These are phyloP conservation scores for Cataglyphis hispanica DNA, from an alignment of 1,140 invertebrate genomes.

Conservation along the genomic window DNA sequence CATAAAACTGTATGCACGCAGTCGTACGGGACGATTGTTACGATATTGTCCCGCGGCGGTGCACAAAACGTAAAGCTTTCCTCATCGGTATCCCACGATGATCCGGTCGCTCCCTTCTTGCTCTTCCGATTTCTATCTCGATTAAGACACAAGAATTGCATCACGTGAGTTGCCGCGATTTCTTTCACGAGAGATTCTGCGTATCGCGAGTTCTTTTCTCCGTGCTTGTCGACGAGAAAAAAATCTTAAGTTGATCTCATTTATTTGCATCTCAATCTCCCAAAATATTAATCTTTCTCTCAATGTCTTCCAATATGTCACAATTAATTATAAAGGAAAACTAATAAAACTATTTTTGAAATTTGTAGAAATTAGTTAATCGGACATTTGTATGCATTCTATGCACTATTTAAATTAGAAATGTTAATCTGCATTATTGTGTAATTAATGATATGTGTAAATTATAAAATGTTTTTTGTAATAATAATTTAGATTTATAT, in stretches of 20 bases:
- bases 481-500: background rate
- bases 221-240: background rate
- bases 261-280: background rate
- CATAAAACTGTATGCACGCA: constrained; percentile 55
- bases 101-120: constrained; percentile 32
- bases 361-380: background rate
- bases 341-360: background rate
- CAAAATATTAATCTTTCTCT: no score
- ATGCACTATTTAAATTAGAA: constrained; percentile 12
- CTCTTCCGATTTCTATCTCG: constrained; percentile 31
- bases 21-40: constrained; percentile 47
- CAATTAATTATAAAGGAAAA: background rate
- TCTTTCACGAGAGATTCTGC: constrained; percentile 17
- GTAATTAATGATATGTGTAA: background rate
- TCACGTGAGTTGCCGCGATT: constrained; percentile 19
- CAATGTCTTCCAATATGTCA: background rate
- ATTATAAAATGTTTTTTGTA: background rate
- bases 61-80: constrained; percentile 58
- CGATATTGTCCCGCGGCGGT: constrained; percentile 1
- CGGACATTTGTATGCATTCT: background rate
- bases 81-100: constrained; percentile 21
- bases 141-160: constrained; percentile 49
- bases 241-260: background rate
- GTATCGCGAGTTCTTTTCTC: background rate
- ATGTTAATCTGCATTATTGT: background rate